These are phyloP conservation scores for Chloromyia formosa DNA, from an alignment of 2,888 invertebrate species.

Conservation along the genomic window DNA sequence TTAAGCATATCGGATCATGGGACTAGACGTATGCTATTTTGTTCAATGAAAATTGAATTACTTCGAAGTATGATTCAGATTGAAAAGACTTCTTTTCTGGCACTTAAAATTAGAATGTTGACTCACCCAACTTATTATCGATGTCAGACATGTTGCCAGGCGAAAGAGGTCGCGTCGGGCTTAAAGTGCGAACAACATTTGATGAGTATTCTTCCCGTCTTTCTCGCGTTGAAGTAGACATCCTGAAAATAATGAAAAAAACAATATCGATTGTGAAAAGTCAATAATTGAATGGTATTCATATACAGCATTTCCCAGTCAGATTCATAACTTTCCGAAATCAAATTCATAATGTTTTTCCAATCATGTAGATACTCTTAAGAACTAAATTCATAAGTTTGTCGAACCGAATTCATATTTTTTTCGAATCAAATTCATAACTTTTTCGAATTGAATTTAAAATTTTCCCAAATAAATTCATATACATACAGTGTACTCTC, in stretches of 20 bases:
- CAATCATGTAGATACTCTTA: too few species aligned
- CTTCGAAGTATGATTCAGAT: constrained; percentile 38
- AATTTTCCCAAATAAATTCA: too few species aligned
- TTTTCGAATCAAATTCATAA: too few species aligned
- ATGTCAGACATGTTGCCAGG: constrained; percentile 49
- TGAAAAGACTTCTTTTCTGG: constrained; percentile 9
- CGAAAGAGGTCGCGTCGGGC: constrained; percentile 51
- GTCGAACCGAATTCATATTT: too few species aligned
- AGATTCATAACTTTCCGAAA: too few species aligned
- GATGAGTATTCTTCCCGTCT: constrained; percentile 52
- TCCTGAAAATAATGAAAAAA: constrained; percentile 38
- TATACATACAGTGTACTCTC: too few species aligned
- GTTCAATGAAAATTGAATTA: constrained; percentile 28
- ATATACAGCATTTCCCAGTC: too few species aligned
- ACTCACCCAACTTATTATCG: constrained; percentile 52
- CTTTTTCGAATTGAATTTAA: too few species aligned
- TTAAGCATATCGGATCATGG: too few species aligned
- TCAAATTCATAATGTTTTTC: too few species aligned
- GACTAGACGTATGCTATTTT: background rate
- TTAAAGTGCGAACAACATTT: constrained; percentile 51
- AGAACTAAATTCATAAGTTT: too few species aligned
- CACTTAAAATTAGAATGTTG: constrained; percentile 40
- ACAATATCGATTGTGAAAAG: background rate
- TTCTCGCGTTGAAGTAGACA: constrained; percentile 49
- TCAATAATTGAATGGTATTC: too few species aligned